These are phyloP conservation scores for Amphiprion percula DNA, from an alignment of 2,113 vertebrate genomes.

Conservation along the genomic window DNA sequence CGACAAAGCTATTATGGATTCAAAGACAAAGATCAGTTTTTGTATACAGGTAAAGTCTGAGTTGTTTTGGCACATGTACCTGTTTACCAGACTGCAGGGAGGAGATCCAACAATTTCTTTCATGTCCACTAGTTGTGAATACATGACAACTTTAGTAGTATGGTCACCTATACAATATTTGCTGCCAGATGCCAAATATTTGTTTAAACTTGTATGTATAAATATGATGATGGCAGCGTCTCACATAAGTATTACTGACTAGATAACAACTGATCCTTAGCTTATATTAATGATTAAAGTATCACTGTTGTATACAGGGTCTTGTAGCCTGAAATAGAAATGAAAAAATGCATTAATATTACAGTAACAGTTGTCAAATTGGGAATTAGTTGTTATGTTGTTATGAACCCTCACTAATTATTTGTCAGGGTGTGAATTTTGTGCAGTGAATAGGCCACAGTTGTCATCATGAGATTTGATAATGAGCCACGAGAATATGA, in stretches of 20 bases:
- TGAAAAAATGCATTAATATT: slow-evolving; percentile 63
- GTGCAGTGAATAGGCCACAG: slow-evolving; percentile 46
- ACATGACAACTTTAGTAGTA: slow-evolving; percentile 60
- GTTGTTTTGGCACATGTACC: slow-evolving; percentile 48
- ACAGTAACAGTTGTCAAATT: slow-evolving; percentile 49
- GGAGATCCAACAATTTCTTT: slow-evolving; percentile 50
- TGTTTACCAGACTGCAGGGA: slow-evolving; percentile 43
- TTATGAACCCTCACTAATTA: slow-evolving; percentile 39
- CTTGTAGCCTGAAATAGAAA: slow-evolving; percentile 61
- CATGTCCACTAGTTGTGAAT: slow-evolving; percentile 66
- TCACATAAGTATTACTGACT: slow-evolving; percentile 64
- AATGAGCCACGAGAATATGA: slow-evolving; percentile 41
- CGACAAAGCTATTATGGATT: slow-evolving; percentile 32
- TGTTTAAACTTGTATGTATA: slow-evolving; percentile 68
- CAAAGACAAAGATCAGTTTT: slow-evolving; percentile 33
- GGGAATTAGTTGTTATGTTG: slow-evolving; percentile 39
- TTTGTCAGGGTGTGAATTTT: slow-evolving; percentile 56
- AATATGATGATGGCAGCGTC: slow-evolving; percentile 46
- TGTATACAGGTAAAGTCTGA: slow-evolving; percentile 12
- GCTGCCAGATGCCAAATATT: slow-evolving; percentile 70
- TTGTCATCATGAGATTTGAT: slow-evolving; percentile 47
- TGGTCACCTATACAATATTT: slow-evolving; percentile 56
- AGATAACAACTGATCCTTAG: slow-evolving; percentile 57
- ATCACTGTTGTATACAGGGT: slow-evolving; percentile 66
- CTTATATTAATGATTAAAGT: slow-evolving; percentile 54